phyloP scores from a whole-genome alignment of 2,113 vertebrate species.

The Microtus richardsoni region DNA sequence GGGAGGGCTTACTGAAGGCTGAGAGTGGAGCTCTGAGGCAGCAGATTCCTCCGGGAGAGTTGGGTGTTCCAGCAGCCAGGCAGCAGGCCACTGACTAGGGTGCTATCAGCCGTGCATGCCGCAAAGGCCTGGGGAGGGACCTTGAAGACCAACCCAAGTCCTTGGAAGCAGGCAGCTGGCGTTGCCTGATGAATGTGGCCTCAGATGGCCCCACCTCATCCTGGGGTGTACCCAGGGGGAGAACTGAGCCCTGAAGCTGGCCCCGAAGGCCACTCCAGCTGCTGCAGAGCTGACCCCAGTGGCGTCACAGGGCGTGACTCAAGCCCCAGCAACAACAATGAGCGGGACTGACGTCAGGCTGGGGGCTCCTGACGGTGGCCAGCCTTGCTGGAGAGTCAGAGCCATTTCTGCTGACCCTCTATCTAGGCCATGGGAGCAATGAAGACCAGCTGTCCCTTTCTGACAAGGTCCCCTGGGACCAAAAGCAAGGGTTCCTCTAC shows the following conservation, averaged over 20 bases:
- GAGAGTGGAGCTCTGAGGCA: neutral
- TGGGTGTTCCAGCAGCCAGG: neutral
- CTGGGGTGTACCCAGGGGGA: slow-evolving; percentile 42
- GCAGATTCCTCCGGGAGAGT: neutral
- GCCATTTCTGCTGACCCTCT: slow-evolving; percentile 55
- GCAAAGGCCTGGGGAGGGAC: slow-evolving; percentile 16
- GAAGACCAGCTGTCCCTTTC: slow-evolving; percentile 42
- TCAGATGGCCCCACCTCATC: slow-evolving; percentile 62
- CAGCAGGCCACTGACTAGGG: neutral
- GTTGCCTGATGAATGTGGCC: slow-evolving; percentile 27
- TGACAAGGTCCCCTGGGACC: slow-evolving; percentile 39
- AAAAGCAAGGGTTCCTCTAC: neutral
- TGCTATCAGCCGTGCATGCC: neutral
- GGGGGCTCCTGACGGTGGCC: slow-evolving; percentile 59
- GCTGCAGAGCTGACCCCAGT: slow-evolving; percentile 72
- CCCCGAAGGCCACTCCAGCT: slow-evolving; percentile 47
- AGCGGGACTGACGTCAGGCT: slow-evolving; percentile 73
- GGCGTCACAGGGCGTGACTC: slow-evolving; percentile 77
- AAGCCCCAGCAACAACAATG: slow-evolving; percentile 69
- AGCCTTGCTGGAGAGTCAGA: slow-evolving; percentile 11
- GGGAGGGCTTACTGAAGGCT: neutral
- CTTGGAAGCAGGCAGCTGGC: slow-evolving; percentile 72
- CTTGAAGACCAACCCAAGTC: slow-evolving; percentile 71
- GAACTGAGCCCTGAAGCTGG: slow-evolving; percentile 51
- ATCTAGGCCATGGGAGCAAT: neutral